Percentiles rank a stretch among this genome's conserved stretches.
These are phyloP conservation scores for Chrysopilus asiliformis DNA, from an alignment of 2,888 invertebrate genomes.

Conservation along the genomic window DNA sequence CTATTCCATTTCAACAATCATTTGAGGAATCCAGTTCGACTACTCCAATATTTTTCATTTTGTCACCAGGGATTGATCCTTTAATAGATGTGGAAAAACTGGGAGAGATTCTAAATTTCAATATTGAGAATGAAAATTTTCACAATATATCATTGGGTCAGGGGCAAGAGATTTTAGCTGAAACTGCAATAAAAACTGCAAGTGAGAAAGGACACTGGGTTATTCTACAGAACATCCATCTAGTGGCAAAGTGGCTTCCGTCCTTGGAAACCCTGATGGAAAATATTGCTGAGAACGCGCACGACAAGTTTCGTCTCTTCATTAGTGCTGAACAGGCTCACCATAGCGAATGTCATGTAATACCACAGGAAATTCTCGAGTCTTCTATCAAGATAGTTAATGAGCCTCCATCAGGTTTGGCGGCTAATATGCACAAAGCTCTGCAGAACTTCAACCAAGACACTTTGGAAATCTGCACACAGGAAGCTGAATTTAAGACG, in stretches of 20 bases:
- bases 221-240: conserved; percentile 83
- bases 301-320: conserved; percentile 52
- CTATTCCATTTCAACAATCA: conserved; percentile 67
- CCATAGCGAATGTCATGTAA: conserved; percentile 50
- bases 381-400: conserved; percentile 93
- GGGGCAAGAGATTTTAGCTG: conserved; percentile 86
- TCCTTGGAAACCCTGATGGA: conserved; percentile 86
- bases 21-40: conserved; percentile 71
- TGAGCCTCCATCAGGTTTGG: conserved; percentile 92
- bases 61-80: conserved; percentile 91
- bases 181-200: conserved; percentile 66
- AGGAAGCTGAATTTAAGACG: conserved; percentile 87
- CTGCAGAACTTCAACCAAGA: conserved; percentile 87
- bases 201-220: conserved; percentile 78
- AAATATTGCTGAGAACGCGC: conserved; percentile 55
- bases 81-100: conserved; percentile 61
- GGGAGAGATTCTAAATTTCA: conserved; percentile 67
- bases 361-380: conserved; percentile 80
- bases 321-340: conserved; percentile 82
- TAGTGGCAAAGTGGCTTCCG: conserved; percentile 80
- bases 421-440: conserved; percentile 87
- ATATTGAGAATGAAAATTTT: conserved; percentile 64
- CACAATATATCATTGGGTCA: conserved; percentile 90
- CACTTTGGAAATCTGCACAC: conserved; percentile 79
- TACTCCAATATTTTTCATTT: conserved; percentile 86